Conservation (phyloP, 2,113 vertebrate species). For the Spermophilus dauricus region DNA sequence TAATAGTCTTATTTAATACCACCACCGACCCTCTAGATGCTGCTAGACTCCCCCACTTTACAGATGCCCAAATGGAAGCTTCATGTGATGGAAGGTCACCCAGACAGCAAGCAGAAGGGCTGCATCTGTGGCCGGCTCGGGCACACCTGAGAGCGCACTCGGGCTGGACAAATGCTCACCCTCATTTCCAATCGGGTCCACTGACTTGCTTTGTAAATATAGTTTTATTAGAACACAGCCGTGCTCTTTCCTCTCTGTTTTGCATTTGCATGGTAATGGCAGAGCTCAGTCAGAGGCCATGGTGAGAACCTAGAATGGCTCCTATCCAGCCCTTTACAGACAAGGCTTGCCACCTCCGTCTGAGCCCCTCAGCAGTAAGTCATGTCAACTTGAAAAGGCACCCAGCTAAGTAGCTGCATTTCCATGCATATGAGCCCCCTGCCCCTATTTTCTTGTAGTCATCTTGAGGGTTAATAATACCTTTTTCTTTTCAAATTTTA, state of each 20-base stretch:
- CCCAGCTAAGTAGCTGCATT: neutral
- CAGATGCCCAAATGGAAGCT: neutral
- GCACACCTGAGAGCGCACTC: neutral
- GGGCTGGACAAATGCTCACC: neutral
- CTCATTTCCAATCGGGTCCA: neutral
- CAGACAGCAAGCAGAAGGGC: neutral
- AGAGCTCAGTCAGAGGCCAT: neutral
- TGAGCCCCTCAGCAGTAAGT: neutral
- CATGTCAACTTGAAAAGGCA: neutral
- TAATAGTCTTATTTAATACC: neutral
- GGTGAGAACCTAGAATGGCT: neutral
- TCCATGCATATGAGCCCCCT: neutral
- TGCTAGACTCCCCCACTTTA: neutral
- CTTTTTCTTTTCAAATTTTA: neutral
- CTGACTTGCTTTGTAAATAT: constrained; percentile 7
- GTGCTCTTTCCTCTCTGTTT: neutral
- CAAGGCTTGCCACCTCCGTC: neutral
- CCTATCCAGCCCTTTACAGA: neutral
- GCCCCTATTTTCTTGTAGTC: neutral
- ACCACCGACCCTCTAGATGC: neutral
- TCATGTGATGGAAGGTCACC: neutral
- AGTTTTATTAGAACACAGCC: neutral
- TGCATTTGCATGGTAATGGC: neutral
- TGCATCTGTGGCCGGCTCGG: neutral
- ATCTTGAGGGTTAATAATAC: neutral